These are phyloP conservation scores for Idaea straminata DNA, from an alignment of 2,888 invertebrate species.

Conservation along the genomic window DNA sequence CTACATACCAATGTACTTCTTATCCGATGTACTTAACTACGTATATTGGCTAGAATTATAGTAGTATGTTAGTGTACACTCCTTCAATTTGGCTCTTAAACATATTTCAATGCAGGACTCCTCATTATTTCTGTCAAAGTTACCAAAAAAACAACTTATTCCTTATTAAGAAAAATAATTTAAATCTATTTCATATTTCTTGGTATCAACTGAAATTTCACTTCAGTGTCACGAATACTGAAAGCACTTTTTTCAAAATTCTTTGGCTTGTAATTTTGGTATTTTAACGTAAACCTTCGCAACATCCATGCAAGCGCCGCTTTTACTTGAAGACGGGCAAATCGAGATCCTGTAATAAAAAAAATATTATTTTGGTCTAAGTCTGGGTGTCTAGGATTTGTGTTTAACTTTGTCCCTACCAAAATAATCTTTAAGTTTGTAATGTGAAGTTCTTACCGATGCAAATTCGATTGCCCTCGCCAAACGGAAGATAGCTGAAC, in stretches of 20 bases:
- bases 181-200: slow-evolving; percentile 23
- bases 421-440: too few relatives aligned
- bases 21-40: too few relatives aligned
- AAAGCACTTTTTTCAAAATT: slow-evolving; percentile 46
- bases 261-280: slow-evolving; percentile 33
- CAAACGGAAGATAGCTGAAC: slow-evolving; percentile 69
- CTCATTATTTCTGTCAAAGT: too few relatives aligned
- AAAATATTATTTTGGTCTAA: neutral
- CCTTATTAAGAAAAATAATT: too few relatives aligned
- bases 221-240: slow-evolving; percentile 38
- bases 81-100: too few relatives aligned
- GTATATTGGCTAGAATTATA: too few relatives aligned
- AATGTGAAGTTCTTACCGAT: slow-evolving; percentile 54
- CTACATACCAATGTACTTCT: neutral
- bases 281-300: slow-evolving; percentile 40
- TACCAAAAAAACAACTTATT: too few relatives aligned
- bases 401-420: neutral
- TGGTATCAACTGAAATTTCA: slow-evolving; percentile 35
- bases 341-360: slow-evolving; percentile 43
- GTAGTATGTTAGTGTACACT: too few relatives aligned
- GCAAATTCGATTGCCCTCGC: slow-evolving; percentile 73
- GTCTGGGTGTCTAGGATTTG: neutral
- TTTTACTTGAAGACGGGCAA: slow-evolving; percentile 51
- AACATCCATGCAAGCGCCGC: slow-evolving; percentile 44
- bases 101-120: too few relatives aligned